Evolutionary conservation across 2,888 invertebrate genomes (phyloP).

Genomic region (Chouioia cunea): DNA sequence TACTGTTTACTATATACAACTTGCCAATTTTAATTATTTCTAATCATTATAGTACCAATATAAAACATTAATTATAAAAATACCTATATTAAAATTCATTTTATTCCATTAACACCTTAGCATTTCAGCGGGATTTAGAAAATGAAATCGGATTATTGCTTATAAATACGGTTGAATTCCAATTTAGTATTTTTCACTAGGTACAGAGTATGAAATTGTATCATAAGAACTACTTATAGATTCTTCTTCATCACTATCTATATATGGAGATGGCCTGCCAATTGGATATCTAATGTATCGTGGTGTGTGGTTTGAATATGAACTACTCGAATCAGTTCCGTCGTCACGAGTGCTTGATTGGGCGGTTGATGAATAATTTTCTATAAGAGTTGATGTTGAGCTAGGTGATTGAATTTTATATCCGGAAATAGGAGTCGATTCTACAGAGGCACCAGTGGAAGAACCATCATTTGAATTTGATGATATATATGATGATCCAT

Average conservation of each 20-base stretch:
- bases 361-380: conserved; percentile 49
- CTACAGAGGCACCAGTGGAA: conserved; percentile 35
- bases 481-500: conserved; percentile 47
- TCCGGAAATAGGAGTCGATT: conserved; percentile 20
- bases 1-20: too few relatives aligned
- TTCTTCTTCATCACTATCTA: conserved; percentile 48
- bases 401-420: conserved; percentile 39
- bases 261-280: conserved; percentile 47
- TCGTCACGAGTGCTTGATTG: conserved; percentile 53
- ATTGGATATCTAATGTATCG: conserved; percentile 56
- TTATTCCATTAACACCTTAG: too few relatives aligned
- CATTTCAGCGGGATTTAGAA: too few relatives aligned
- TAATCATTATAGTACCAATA: too few relatives aligned
- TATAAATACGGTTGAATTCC: conserved; percentile 9
- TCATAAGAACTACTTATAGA: conserved; percentile 57
- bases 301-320: conserved; percentile 58
- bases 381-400: conserved; percentile 47
- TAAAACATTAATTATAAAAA: too few relatives aligned
- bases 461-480: conserved; percentile 50
- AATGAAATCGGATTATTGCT: not conserved
- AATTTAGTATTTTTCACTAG: conserved; percentile 55
- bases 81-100: too few relatives aligned
- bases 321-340: conserved; percentile 45
- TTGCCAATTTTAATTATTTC: too few relatives aligned
- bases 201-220: conserved; percentile 65